A percentile compares a stretch with the other conserved stretches of the same genome.
These are phyloP conservation scores for Lepas anatifera DNA, from an alignment of 2,888 invertebrate genomes.

Conservation along the genomic window DNA sequence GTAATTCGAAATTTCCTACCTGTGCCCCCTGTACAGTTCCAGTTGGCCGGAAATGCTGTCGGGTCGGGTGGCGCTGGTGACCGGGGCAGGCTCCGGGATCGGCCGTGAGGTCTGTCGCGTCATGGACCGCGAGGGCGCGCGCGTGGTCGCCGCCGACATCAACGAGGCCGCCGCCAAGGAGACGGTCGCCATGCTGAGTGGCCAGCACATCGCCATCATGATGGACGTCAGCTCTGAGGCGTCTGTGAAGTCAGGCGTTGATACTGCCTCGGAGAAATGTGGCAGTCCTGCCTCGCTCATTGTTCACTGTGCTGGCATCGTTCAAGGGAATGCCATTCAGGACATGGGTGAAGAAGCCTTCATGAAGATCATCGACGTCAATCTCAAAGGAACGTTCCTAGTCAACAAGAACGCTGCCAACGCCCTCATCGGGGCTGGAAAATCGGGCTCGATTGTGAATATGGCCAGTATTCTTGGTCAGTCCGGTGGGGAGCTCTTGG, in stretches of 20 bases:
- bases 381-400: slow-evolving; percentile 38
- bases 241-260: slow-evolving; percentile 32
- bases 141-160: not conserved
- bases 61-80: slow-evolving; percentile 37
- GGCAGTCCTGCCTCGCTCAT: slow-evolving; percentile 38
- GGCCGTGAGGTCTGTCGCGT: slow-evolving; percentile 36
- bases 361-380: slow-evolving; percentile 22
- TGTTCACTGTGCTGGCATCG: slow-evolving; percentile 40
- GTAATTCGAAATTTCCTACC: too few relatives aligned
- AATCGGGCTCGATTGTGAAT: slow-evolving; percentile 39
- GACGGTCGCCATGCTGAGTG: not conserved
- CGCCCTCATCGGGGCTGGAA: slow-evolving; percentile 36
- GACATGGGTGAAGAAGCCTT: slow-evolving; percentile 30
- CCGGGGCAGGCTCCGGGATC: slow-evolving; percentile 40
- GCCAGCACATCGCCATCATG: slow-evolving; percentile 20
- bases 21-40: too few relatives aligned
- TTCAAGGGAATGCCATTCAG: not conserved
- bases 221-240: slow-evolving; percentile 40
- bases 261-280: too few relatives aligned
- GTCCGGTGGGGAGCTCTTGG: slow-evolving; percentile 37
- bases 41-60: not conserved
- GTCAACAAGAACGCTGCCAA: slow-evolving; percentile 37
- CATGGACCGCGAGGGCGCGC: slow-evolving; percentile 12
- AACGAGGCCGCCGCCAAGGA: slow-evolving; percentile 1
- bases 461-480: slow-evolving; percentile 40